Base-by-base conservation (phyloP, 2,113 vertebrate genomes). In the Actenoides hombroni region DNA sequence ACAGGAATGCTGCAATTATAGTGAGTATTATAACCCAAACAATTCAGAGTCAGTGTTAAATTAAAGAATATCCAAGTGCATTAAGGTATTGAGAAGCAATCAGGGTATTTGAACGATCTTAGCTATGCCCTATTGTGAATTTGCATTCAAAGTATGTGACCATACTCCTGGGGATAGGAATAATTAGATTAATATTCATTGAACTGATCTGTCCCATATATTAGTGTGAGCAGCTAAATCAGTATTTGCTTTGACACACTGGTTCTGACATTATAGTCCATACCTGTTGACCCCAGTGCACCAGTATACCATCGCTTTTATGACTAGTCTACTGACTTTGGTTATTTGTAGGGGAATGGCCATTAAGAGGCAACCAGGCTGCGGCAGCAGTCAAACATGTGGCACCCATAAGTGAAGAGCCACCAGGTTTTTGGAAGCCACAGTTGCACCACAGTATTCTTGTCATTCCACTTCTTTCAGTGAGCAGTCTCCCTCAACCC, bases 111-210 rank as follows among this genome's bases (percentile, higher is more conserved):
- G 6, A 85, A 16, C 49, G 76, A n/a, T 76, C 70, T 82, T 87
- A 82, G 60, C 19, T 79, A 57, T 95, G 83, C 56, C 26, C 51
- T 92, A 77, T 85, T 80, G 65, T 90, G 44, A 88, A 71, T 60
- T 61, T 35, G 73, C 9, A 44, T 71, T 40, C 49, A 39, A 94
- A 90, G 51, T 75, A 21, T 59, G 39, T 83, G 42, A 73, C 60
- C 68, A 80, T 83, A 28, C 40, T 92, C 5, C 51, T 63, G 15
- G 40, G n/a, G 21, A 77, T 46, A 86, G 17, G 37, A 74, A 13
- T 78, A 81, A 86, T 92, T 83, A 92, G 40, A 90, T 80, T 94
- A 86, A 63, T 92, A 78, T 54, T 91, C 77, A 82, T 28, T 92
- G 80, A 92, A 61, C 63, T 89, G 54, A 59, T 86, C 64, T 89